Percentiles rank a stretch among this genome's conserved stretches.
Evolutionary conservation across 2,113 vertebrate genomes (phyloP).

Genomic region (Butorides virescens): DNA sequence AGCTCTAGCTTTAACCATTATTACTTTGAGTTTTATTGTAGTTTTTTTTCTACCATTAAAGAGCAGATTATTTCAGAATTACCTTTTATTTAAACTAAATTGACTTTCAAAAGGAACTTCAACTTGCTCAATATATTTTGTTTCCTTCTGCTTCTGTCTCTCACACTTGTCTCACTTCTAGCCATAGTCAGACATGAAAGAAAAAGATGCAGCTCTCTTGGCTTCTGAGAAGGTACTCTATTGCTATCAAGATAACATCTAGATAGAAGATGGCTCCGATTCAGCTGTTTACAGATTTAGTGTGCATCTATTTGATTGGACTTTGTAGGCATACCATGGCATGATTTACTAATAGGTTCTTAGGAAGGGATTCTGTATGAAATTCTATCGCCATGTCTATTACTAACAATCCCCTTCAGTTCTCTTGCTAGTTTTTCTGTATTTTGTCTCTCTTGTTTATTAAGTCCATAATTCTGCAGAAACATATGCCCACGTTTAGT

Average conservation of each 20-base stretch:
- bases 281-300: background rate
- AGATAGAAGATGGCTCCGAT: background rate
- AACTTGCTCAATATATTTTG: background rate
- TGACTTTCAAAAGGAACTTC: background rate
- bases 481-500: accelerated
- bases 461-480: background rate
- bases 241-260: background rate
- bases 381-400: background rate
- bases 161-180: background rate
- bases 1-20: background rate
- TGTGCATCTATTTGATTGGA: background rate
- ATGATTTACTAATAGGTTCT: background rate
- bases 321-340: background rate
- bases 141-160: background rate
- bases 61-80: background rate
- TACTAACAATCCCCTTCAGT: background rate
- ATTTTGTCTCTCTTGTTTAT: background rate
- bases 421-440: background rate
- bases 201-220: background rate
- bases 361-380: background rate
- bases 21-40: background rate
- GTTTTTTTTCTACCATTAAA: background rate
- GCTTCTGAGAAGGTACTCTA: background rate
- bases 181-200: background rate
- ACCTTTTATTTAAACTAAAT: background rate